Percentiles rank a stretch among this genome's conserved stretches.
Conservation (phyloP, 2,888 invertebrate genomes). For the Lutraria lutraria region DNA sequence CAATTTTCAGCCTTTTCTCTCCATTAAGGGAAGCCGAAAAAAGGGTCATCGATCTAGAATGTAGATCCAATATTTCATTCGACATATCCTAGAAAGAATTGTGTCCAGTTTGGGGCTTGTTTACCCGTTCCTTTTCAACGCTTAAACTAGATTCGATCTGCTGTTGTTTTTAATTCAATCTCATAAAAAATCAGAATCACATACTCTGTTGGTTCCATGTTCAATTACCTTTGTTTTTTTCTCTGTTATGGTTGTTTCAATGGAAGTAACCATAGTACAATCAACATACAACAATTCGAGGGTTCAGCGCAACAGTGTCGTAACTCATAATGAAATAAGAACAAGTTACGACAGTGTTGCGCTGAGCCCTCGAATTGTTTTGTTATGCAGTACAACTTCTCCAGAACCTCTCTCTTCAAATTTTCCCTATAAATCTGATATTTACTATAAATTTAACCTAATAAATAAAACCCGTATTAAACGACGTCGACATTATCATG, state of each 20-base stretch:
- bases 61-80: conserved; percentile 34
- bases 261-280: not conserved
- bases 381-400: too few relatives aligned
- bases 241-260: not conserved
- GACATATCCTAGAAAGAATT: not conserved
- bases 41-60: conserved; percentile 39
- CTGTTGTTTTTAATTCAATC: not conserved
- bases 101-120: not conserved
- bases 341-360: too few relatives aligned
- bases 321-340: too few relatives aligned
- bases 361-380: too few relatives aligned
- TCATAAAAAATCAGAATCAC: conserved; percentile 26
- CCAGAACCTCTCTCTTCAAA: too few relatives aligned
- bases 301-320: too few relatives aligned
- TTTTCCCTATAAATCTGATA: too few relatives aligned
- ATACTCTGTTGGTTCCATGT: conserved; percentile 24
- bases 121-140: too few relatives aligned
- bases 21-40: conserved; percentile 15
- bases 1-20: too few relatives aligned
- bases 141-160: not conserved
- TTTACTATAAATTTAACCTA: too few relatives aligned
- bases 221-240: not conserved
- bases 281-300: not conserved
- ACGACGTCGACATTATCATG: too few relatives aligned
- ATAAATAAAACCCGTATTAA: too few relatives aligned